Base-by-base conservation (phyloP, 2,113 vertebrate species). In the Cephalopholis sonnerati region DNA sequence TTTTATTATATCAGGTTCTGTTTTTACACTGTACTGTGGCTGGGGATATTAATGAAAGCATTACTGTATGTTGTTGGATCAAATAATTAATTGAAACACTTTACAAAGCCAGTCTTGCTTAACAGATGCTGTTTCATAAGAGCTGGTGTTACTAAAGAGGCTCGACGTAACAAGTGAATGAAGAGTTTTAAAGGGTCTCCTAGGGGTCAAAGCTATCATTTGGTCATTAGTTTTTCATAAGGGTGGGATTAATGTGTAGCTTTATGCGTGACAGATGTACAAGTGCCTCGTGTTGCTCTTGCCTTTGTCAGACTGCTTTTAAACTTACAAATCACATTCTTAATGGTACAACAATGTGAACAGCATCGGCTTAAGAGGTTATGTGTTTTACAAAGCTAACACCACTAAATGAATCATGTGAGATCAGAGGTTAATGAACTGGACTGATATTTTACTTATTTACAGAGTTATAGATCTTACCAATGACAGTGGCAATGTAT, bases 211-310 rank as follows among this genome's bases (percentile, higher is more conserved):
- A 29, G 69, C 69, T 86, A 64, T 92, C 80, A 86, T 69, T 51
- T 91, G 67, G 17, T 81, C 86, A 85, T 89, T 79, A 68, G 36
- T 88, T 73, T 87, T 88, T 86, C 25, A 90, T 88, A 71, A 69
- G 62, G 85, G 76, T 79, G 74, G 65, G 75, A 83, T 84, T 84
- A 58, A 55, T 79, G 9, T 65, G 54, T 39, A 74, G 50, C 73
- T 69, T 29, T 66, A 17, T 20, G 71, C 18, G 7, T 70, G 74
- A 74, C 78, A 83, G 71, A 36, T 78, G 63, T 59, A 67, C 32
- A 83, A 32, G 55, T 65, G 41, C 46, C 24, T 22, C 36, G 24
- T 51, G 59, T 48, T 55, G 15, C 29, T 57, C 36, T 39, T 65
- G 7, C 12, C 18, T 66, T 54, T 70, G 11, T 39, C 68, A 78